A percentile compares a stretch with the other conserved stretches of the same genome.
Conservation (phyloP, 1,140 invertebrate species). For the Acromyrmex charruanus region DNA sequence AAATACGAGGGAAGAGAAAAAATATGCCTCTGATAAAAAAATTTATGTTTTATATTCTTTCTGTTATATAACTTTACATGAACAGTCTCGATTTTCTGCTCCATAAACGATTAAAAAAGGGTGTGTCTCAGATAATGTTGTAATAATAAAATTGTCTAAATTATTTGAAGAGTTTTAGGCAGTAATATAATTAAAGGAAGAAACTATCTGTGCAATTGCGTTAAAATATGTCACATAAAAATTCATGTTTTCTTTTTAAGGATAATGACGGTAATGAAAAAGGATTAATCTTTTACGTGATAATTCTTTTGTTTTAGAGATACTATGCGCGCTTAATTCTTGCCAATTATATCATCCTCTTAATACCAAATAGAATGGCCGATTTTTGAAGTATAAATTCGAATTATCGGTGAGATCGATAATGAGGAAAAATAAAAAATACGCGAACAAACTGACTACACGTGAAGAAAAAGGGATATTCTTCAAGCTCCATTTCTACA, state of each 20-base stretch:
- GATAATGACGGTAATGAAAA: background rate
- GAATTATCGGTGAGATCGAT: constrained; percentile 17
- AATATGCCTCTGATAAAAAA: background rate
- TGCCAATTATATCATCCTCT: background rate
- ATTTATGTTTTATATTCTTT: constrained; percentile 16
- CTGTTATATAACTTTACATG: background rate
- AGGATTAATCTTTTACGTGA: background rate
- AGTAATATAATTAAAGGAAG: background rate
- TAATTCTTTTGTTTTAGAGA: constrained; percentile 1
- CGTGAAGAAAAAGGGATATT: constrained; percentile 44
- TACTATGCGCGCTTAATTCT: constrained; percentile 7
- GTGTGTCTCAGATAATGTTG: background rate
- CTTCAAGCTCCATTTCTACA: constrained; percentile 30
- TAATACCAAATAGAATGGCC: background rate
- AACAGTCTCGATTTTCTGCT: constrained; percentile 33
- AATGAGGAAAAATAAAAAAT: constrained; percentile 26
- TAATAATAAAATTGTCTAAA: constrained; percentile 2
- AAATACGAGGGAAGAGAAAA: constrained; percentile 1
- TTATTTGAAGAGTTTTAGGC: background rate
- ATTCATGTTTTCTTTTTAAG: background rate
- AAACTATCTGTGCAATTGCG: background rate
- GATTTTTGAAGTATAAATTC: constrained; percentile 13
- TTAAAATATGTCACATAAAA: background rate
- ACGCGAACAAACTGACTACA: background rate
- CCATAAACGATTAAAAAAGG: constrained; percentile 41